Evolutionary conservation across 2,113 vertebrate species (phyloP).

Genomic region (Salvelinus fontinalis): DNA sequence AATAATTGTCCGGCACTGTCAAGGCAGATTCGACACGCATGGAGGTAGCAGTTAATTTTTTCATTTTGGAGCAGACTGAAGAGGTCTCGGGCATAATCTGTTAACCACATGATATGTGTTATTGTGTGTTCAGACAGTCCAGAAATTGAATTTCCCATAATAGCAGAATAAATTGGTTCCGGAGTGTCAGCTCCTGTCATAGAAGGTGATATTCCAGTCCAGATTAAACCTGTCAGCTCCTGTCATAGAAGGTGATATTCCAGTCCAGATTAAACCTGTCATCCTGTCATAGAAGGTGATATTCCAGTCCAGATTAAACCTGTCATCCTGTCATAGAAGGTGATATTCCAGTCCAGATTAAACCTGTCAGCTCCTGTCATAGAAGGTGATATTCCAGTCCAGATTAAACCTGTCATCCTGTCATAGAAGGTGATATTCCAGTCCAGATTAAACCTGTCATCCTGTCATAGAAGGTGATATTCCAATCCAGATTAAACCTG

Average conservation of each 20-base stretch:
- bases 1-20: conserved; percentile 51
- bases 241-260: no score
- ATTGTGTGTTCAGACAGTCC: conserved; percentile 46
- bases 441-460: no score
- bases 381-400: no score
- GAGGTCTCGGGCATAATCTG: conserved; percentile 48
- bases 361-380: no score
- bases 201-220: conserved; percentile 27
- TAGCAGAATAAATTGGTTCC: conserved; percentile 65
- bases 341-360: no score
- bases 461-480: no score
- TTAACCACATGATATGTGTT: conserved; percentile 48
- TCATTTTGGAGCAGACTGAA: conserved; percentile 37
- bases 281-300: conserved; percentile 28
- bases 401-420: no score
- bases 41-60: conserved; percentile 44
- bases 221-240: no score
- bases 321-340: no score
- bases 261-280: conserved; percentile 51
- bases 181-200: conserved; percentile 46
- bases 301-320: no score
- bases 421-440: no score
- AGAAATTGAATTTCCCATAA: conserved; percentile 58
- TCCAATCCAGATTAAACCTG: no score
- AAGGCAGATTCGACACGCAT: conserved; percentile 20